Evolutionary conservation across 2,113 vertebrate genomes (phyloP), one percentile per base, ranked within the genome.

Genomic region (Calidris pygmaea): DNA sequence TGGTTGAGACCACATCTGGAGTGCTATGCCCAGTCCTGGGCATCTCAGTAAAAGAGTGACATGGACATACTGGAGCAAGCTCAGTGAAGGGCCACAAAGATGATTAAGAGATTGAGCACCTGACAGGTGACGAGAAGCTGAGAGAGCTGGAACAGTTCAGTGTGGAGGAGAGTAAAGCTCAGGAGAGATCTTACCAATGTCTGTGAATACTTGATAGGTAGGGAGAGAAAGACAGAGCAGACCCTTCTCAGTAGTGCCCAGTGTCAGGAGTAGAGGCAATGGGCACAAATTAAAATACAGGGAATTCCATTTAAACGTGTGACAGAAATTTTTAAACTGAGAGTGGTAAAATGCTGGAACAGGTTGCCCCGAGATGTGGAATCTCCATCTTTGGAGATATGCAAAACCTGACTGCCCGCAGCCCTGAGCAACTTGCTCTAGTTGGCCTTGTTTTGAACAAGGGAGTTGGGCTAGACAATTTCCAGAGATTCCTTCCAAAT

Each of bases 401-500:
- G 43, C 39, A 56, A 47, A 56, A 56, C 10, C 17, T 34, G 32
- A 48, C 29, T 19, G n/a, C 41, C 14, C 10, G 15, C 55, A 75
- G 14, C 41, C 55, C 26, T 45, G 37, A 71, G 50, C 48, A 76
- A 29, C 26, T 24, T 22, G 21, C 11, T 27, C 20, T 58, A 32
- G 8, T 2, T 22, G 27, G 32, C 17, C 10, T 8, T 45, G 29
- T n/a, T 62, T 83, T 68, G 60, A 73, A 43, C 47, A 43, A 43
- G 10, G 21, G 8, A n/a, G 10, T 32, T 73, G 59, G n/a, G n/a
- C 32, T 50, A 67, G 29, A 9, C 0, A 0, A 32, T 87, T 56
- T 73, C 14, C 23, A 62, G 35, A 62, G 6, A 12, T 83, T 20
- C 20, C 37, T 63, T 43, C 37, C 29, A 19, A 1, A 52, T 68